Percentiles rank a stretch among this genome's conserved stretches.
Conservation (phyloP, 2,797 vertebrate genomes). For the Yasuhikotakia modesta region DNA sequence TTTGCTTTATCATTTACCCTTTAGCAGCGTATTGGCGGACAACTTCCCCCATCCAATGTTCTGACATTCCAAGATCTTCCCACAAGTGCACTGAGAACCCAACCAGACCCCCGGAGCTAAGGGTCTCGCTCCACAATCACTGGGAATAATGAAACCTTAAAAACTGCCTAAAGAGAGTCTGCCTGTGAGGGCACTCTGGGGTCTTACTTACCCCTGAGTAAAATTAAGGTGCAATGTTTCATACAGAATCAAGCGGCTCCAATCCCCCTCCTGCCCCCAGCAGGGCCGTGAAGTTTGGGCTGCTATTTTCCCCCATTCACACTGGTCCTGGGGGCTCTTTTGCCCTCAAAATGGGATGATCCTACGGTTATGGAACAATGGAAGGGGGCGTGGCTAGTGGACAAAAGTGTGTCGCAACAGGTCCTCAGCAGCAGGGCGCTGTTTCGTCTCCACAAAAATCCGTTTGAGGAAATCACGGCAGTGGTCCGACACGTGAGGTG, state of each 20-base stretch:
- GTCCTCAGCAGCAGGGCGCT: conserved; percentile 93
- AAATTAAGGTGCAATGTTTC: conserved; percentile 86
- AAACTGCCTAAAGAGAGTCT: neutral
- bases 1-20: conserved; percentile 45
- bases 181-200: too few relatives aligned
- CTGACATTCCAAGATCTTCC: conserved; percentile 54
- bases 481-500: conserved; percentile 92
- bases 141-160: conserved; percentile 28
- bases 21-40: conserved; percentile 70
- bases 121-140: conserved; percentile 51
- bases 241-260: conserved; percentile 52
- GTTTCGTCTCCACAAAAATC: conserved; percentile 95
- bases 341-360: conserved; percentile 45
- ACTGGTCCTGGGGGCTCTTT: conserved; percentile 57
- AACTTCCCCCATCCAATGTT: conserved; percentile 60
- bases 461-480: conserved; percentile 93
- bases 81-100: conserved; percentile 30
- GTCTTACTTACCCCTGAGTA: conserved; percentile 77
- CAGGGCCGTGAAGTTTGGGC: conserved; percentile 24
- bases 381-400: conserved; percentile 77
- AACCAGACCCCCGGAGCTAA: conserved; percentile 48
- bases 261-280: conserved; percentile 37
- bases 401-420: conserved; percentile 94
- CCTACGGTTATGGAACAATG: conserved; percentile 62
- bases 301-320: conserved; percentile 29